phyloP scores from a whole-genome alignment of 2,888 invertebrate genomes.

The Galeruca laticollis region DNA sequence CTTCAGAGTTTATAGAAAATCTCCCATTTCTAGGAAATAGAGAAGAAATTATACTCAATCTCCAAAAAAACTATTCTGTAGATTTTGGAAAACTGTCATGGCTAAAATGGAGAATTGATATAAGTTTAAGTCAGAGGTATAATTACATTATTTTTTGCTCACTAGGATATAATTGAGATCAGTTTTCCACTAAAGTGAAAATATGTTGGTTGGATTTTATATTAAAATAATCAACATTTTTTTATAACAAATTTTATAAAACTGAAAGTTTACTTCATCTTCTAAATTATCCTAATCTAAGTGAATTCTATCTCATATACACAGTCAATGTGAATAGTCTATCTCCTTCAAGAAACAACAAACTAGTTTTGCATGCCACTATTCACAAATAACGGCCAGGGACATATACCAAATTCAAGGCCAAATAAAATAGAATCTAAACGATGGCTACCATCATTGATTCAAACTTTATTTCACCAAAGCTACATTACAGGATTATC shows the following conservation, averaged over 20 bases:
- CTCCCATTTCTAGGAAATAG: conserved; percentile 56
- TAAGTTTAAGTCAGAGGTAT: conserved; percentile 61
- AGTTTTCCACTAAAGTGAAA: background rate
- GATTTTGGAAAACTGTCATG: conserved; percentile 48
- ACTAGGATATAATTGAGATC: background rate
- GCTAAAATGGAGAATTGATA: conserved; percentile 61
- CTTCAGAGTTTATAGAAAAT: conserved; percentile 55
- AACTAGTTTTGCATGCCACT: no score
- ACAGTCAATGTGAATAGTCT: no score
- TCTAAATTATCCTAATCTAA: no score
- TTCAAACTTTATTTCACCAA: no score
- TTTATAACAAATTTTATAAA: background rate
- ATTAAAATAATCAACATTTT: background rate
- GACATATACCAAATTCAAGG: no score
- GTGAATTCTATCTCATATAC: no score
- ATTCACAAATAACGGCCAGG: no score
- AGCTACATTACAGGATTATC: no score
- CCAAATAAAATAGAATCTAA: no score
- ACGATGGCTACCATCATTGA: no score
- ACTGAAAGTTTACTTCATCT: no score
- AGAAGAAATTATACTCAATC: conserved; percentile 50
- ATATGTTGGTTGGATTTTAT: background rate
- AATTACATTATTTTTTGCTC: background rate
- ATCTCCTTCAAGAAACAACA: no score
- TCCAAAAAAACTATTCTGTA: conserved; percentile 45